Percentiles rank a stretch among this genome's conserved stretches.
Evolutionary conservation across 2,797 vertebrate genomes (phyloP).

Genomic region (Pteronotus mesoamericanus): DNA sequence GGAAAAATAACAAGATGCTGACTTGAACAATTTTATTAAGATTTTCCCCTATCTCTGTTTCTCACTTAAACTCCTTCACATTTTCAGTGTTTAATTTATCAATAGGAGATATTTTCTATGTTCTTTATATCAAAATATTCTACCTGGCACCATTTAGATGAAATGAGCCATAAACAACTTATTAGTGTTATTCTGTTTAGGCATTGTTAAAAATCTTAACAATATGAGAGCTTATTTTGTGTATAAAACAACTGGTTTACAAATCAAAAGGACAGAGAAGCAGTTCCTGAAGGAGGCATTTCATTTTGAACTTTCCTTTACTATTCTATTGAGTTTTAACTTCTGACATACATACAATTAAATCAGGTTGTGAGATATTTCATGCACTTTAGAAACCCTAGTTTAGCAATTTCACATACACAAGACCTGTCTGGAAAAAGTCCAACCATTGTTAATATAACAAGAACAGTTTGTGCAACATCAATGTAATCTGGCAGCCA

Average conservation of each 20-base stretch:
- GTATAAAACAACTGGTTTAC: neutral
- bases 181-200: neutral
- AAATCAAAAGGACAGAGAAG: neutral
- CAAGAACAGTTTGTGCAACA: neutral
- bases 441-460: neutral
- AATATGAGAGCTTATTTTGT: neutral
- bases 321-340: neutral
- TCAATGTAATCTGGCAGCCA: neutral
- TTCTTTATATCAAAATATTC: neutral
- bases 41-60: neutral
- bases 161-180: neutral
- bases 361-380: neutral
- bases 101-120: neutral
- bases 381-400: neutral
- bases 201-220: neutral
- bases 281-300: neutral
- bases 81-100: slow-evolving; percentile 12
- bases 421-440: neutral
- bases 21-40: neutral
- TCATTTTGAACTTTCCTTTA: neutral
- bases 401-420: neutral
- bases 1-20: neutral
- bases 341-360: neutral
- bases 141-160: neutral
- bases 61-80: neutral